Evolutionary conservation across 2,888 invertebrate species (phyloP).

Genomic region (Pocota personata): DNA sequence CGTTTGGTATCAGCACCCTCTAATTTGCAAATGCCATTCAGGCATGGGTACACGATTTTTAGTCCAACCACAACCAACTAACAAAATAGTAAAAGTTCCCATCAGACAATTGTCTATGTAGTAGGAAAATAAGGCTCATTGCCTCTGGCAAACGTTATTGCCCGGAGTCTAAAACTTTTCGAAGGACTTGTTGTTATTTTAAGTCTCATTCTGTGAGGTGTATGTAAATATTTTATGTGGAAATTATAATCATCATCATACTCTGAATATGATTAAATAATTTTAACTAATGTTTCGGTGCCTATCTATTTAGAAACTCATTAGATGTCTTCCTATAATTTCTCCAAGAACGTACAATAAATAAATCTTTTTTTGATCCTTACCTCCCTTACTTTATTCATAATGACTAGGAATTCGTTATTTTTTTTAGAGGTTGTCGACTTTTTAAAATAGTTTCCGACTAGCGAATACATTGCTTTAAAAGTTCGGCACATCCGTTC

Average conservation of each 20-base stretch:
- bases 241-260: neutral
- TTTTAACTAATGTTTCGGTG: neutral
- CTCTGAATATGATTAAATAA: neutral
- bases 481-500: no score
- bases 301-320: no score
- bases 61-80: constrained; percentile 37
- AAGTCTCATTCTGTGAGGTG: neutral
- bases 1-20: constrained; percentile 3
- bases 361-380: no score
- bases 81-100: constrained; percentile 55
- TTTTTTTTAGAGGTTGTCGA: no score
- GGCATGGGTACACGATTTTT: neutral
- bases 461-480: no score
- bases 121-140: neutral
- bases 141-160: neutral
- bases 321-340: no score
- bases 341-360: no score
- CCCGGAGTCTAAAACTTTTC: neutral
- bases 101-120: neutral
- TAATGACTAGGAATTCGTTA: no score
- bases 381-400: no score
- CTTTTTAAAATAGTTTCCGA: no score
- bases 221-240: constrained; percentile 4
- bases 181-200: neutral
- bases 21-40: neutral